phyloP scores from a whole-genome alignment of 2,888 invertebrate genomes.

The Dicycla oo region DNA sequence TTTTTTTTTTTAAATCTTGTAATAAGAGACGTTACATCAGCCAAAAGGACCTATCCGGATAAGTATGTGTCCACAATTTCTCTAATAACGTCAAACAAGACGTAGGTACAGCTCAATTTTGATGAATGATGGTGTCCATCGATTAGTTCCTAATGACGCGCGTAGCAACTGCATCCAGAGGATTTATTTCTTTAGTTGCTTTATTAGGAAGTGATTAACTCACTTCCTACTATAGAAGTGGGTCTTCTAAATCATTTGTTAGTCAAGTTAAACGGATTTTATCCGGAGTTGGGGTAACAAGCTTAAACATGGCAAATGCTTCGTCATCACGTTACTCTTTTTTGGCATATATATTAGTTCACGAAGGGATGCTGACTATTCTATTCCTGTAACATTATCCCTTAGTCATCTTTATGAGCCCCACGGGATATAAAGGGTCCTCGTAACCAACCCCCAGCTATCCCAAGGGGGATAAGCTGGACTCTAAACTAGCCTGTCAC shows the following conservation, averaged over 20 bases:
- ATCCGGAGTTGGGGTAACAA: not conserved
- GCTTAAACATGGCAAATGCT: not conserved
- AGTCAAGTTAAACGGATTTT: not conserved
- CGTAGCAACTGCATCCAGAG: not conserved
- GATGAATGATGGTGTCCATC: slow-evolving; percentile 26
- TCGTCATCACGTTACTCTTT: slow-evolving; percentile 10
- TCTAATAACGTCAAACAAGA: slow-evolving; percentile 1
- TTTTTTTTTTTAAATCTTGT: not conserved
- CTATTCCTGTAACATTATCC: slow-evolving; percentile 36
- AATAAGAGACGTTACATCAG: not conserved
- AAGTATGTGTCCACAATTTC: not conserved
- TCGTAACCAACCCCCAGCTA: slow-evolving; percentile 27
- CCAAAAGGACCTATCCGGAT: not conserved
- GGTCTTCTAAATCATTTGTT: not conserved
- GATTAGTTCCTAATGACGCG: slow-evolving; percentile 30
- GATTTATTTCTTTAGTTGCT: not conserved
- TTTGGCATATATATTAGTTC: slow-evolving; percentile 22
- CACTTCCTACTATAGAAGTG: too few species aligned
- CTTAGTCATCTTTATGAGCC: slow-evolving; percentile 51
- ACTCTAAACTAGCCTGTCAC: slow-evolving; percentile 34
- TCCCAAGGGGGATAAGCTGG: slow-evolving; percentile 24
- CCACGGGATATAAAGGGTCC: slow-evolving; percentile 47
- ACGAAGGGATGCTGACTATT: slow-evolving; percentile 23
- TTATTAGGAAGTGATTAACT: not conserved
- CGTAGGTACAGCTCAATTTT: slow-evolving; percentile 10